Base-by-base conservation (phyloP, 2,113 vertebrate species). In the Crotalus tigris region DNA sequence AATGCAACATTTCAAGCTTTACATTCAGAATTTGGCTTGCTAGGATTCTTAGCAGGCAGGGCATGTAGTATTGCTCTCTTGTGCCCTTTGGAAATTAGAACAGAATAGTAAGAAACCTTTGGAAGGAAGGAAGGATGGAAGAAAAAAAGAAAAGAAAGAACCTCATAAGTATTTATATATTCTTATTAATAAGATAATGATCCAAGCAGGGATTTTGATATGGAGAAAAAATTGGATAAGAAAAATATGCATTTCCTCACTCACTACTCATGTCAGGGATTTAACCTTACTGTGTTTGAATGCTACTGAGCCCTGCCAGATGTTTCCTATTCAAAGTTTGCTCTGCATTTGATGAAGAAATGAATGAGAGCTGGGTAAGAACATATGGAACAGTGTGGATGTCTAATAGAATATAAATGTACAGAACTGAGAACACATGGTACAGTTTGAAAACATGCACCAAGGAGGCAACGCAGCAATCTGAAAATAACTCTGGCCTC, bases 241-340 rank as follows among this genome's bases (percentile, higher is more conserved):
- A 29, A 39, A 54, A 57, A 92, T 39, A 92, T 75, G 91, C 33
- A 69, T 39, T 69, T 24, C 54, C 46, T 75, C 13, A 15, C 51
- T 21, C 33, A 81, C 17, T 39, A 75, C 24, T n/a, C 46, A 29
- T 57, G 0, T 91, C 29, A 26, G 64, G 75, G n/a, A 94, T 57
- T 0, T 0, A 91, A 21, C 4, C 4, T 91, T 29, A 4, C 64
- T 89, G 6, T 89, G 17, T 61, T 29, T 88, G 88, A 92, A 39
- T 91, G 29, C 49, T 49, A 26, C 0, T 10, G 61, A 93, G 29
- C 69, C 59, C 7, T 4, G 0, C 51, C 94, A 90, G 92, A 24
- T 85, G 85, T 33, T 0, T 0, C 19, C 46, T 85, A 4, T 49
- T 94, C 29, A 44, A 89, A 29, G 13, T 93, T 0, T 0, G 49